These are phyloP conservation scores for Falco novaeseelandiae DNA, from an alignment of 2,797 vertebrate species.

Conservation along the genomic window DNA sequence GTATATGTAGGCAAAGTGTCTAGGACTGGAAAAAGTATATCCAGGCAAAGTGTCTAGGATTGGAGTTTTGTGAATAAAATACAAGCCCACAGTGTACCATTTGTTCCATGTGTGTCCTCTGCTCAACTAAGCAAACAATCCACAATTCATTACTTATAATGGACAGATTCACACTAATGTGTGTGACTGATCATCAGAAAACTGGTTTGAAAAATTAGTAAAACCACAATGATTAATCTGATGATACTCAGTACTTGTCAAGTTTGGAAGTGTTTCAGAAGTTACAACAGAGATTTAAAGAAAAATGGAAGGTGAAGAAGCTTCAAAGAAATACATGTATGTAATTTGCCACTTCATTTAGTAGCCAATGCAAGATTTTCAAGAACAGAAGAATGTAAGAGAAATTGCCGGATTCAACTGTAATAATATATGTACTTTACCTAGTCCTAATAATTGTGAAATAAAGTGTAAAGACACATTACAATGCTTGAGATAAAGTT, in stretches of 20 bases:
- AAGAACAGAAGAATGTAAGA: background rate
- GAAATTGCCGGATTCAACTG: background rate
- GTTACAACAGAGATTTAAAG: background rate
- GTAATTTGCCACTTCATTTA: background rate
- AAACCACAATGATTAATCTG: background rate
- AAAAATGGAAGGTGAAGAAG: background rate
- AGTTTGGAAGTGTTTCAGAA: constrained; percentile 41
- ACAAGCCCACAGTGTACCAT: background rate
- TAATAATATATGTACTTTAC: background rate
- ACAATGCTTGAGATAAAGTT: background rate
- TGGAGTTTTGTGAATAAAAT: background rate
- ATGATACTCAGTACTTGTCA: constrained; percentile 42
- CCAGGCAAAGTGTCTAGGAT: background rate
- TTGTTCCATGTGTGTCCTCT: background rate
- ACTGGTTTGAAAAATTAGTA: background rate
- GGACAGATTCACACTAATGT: background rate
- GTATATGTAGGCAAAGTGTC: background rate
- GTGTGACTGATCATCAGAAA: background rate
- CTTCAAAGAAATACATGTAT: background rate
- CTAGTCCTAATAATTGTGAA: background rate
- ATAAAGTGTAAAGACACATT: background rate
- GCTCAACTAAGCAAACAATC: background rate
- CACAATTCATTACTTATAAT: constrained; percentile 28
- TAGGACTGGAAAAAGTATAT: background rate
- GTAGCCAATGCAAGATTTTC: background rate